Evolutionary conservation across 2,888 invertebrate genomes (phyloP), one percentile per base, ranked within the genome.

Genomic region (Ochropacha duplaris): DNA sequence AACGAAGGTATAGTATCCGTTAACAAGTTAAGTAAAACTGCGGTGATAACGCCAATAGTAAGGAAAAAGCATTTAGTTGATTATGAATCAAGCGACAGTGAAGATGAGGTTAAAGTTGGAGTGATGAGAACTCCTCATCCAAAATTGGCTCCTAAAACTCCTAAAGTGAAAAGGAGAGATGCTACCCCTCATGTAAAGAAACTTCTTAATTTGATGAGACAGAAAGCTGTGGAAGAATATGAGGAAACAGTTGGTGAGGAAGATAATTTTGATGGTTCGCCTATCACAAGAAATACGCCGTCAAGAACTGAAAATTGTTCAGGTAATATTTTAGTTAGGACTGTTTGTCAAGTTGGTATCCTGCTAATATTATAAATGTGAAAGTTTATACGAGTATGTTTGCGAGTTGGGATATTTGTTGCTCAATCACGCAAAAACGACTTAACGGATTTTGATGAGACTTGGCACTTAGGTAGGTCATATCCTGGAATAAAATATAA

Each of bases 121-220:
- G 56, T 59, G 2, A 58, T 68, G n/a, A 66, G 64, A 26, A 89
- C 86, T 2, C 84, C 84, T 12, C 76, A 86, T 71, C 79, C 81
- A 1, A 83, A 73, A 56, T 22, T 70, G 2, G 74, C 65, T 22
- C 75, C 82, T 1, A 91, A 89, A 77, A 86, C 88, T 9, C 87
- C 90, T 8, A 85, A 71, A 52, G 24, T 72, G 0, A 88, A 87
- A 50, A 83, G 65, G 36, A 79, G 81, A 59, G 66, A 74, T 55
- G 84, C 80, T 2, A 92, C 92, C 24, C 92, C 92, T 9, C 91
- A 92, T 59, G 79, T 83, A 0, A 92, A 87, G 58, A 92, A 91
- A 59, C 65, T 87, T 2, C 59, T 86, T 2, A 66, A 57, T 36
- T 59, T 90, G 49, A 78, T 85, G 72, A 75, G 81, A 49, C 90